Evolutionary conservation across 2,888 invertebrate species (phyloP).

Genomic region (Pandemis cinnamomeana): DNA sequence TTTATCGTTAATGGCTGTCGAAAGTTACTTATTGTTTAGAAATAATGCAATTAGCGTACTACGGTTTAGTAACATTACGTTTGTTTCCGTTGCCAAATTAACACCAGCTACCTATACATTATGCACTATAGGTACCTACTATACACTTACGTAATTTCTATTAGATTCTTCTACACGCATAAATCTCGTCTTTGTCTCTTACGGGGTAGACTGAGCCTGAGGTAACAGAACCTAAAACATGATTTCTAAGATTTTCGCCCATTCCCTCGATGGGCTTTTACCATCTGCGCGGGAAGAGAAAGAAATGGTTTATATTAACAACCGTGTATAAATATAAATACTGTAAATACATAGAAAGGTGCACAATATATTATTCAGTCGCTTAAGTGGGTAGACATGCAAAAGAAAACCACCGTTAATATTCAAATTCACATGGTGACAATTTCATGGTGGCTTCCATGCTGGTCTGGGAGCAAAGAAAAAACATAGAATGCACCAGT

Average conservation of each 20-base stretch:
- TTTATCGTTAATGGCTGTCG: constrained; percentile 21
- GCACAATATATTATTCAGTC: background rate
- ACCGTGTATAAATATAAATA: background rate
- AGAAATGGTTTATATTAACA: background rate
- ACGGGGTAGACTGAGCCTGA: too few relatives aligned
- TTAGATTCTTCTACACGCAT: background rate
- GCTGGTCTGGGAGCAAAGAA: too few relatives aligned
- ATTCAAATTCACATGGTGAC: too few relatives aligned
- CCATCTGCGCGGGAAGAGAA: too few relatives aligned
- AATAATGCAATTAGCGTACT: constrained; percentile 30
- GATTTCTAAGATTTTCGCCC: too few relatives aligned
- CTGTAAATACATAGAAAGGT: background rate
- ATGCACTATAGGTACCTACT: background rate
- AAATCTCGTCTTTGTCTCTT: too few relatives aligned
- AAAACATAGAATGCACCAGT: too few relatives aligned
- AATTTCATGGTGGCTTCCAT: too few relatives aligned
- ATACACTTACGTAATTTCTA: background rate
- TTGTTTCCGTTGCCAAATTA: constrained; percentile 10
- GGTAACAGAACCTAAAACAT: too few relatives aligned
- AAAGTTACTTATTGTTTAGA: constrained; percentile 33
- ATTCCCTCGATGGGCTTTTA: too few relatives aligned
- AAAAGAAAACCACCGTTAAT: too few relatives aligned
- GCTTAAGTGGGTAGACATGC: background rate
- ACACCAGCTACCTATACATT: background rate
- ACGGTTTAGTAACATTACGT: constrained; percentile 9